These are phyloP conservation scores for Temnothorax unifasciatus DNA, from an alignment of 2,888 invertebrate species.

Conservation along the genomic window DNA sequence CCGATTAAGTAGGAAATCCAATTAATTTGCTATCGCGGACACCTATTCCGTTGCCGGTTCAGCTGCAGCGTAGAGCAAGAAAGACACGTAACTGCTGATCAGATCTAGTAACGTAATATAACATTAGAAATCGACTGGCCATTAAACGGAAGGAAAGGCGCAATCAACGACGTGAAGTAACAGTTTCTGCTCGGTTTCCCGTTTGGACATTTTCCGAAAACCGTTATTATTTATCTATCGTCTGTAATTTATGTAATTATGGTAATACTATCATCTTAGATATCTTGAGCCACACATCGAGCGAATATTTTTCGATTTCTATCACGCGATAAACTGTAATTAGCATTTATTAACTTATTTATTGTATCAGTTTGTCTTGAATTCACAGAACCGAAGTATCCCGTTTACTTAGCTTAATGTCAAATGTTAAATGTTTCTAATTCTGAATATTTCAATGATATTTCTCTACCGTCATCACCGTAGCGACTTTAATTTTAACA, in stretches of 20 bases:
- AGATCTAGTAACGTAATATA: conserved; percentile 36
- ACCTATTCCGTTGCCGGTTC: conserved; percentile 39
- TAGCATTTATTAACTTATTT: not conserved
- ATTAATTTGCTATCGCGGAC: conserved; percentile 50
- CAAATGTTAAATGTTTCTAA: not conserved
- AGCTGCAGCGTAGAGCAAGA: conserved; percentile 13
- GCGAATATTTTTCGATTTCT: not conserved
- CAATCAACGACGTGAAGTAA: conserved; percentile 28
- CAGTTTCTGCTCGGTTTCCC: conserved; percentile 28
- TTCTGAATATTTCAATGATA: not conserved
- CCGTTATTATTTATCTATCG: conserved; percentile 5
- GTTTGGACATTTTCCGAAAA: conserved; percentile 22
- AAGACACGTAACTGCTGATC: conserved; percentile 22
- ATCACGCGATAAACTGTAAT: not conserved
- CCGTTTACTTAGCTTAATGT: not conserved
- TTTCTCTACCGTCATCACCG: not conserved
- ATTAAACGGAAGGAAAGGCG: conserved; percentile 33
- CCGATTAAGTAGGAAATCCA: conserved; percentile 43
- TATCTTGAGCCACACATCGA: not conserved
- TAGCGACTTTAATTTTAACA: not conserved
- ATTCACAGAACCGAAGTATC: not conserved
- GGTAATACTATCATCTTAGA: not conserved
- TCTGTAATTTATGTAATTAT: not conserved
- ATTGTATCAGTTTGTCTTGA: not conserved
- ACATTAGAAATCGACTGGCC: conserved; percentile 43